Conservation (phyloP, 1,140 invertebrate genomes). For the Formica selysi region DNA sequence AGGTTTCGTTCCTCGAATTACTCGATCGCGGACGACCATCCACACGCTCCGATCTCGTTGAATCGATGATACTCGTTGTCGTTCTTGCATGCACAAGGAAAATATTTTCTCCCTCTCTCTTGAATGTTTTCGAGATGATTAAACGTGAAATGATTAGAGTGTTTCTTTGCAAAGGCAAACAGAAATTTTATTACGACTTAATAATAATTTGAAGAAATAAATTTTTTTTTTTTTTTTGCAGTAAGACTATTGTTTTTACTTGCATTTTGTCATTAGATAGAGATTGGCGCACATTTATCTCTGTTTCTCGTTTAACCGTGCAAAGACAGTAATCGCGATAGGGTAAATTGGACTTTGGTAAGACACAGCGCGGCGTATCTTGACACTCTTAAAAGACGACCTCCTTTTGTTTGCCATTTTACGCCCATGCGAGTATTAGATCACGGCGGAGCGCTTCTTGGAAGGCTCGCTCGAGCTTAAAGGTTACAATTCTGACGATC, state of each 20-base stretch:
- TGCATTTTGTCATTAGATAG: slow-evolving; percentile 14
- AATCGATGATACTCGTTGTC: slow-evolving; percentile 8
- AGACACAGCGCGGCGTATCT: slow-evolving; percentile 28
- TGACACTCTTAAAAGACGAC: slow-evolving; percentile 50
- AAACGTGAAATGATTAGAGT: neutral
- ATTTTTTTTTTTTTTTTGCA: neutral
- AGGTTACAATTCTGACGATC: slow-evolving; percentile 73
- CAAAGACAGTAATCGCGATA: slow-evolving; percentile 50
- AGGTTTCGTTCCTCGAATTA: slow-evolving; percentile 75
- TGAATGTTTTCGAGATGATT: neutral
- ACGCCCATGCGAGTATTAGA: slow-evolving; percentile 55
- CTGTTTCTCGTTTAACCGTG: slow-evolving; percentile 36
- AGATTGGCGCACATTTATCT: slow-evolving; percentile 29
- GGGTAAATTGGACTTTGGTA: slow-evolving; percentile 51
- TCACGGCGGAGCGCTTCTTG: slow-evolving; percentile 64
- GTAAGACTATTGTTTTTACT: neutral
- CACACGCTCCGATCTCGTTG: slow-evolving; percentile 33
- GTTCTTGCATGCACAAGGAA: neutral
- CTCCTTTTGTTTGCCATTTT: slow-evolving; percentile 73
- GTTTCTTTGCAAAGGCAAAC: neutral
- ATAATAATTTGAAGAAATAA: neutral
- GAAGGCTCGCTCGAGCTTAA: slow-evolving; percentile 63
- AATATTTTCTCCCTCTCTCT: slow-evolving; percentile 35
- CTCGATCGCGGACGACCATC: slow-evolving; percentile 64
- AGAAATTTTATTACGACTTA: too few species aligned